Evolutionary conservation across 2,888 invertebrate genomes (phyloP).

Genomic region (Platypus cylindrus): DNA sequence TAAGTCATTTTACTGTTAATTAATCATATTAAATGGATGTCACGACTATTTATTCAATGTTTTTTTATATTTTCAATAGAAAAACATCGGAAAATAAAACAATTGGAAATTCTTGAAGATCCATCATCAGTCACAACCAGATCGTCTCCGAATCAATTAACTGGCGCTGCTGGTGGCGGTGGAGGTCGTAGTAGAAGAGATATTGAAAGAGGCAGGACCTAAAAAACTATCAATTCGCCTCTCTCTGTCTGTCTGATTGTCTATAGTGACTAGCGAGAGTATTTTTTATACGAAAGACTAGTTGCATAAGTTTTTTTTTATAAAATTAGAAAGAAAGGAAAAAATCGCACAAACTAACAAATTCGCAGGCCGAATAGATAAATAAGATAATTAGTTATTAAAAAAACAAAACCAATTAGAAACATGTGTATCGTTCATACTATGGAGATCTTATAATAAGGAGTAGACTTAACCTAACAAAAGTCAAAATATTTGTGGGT

Average conservation of each 20-base stretch:
- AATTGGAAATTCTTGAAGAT: slow-evolving; percentile 37
- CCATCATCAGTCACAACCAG: slow-evolving; percentile 30
- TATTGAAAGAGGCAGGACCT: slow-evolving; percentile 27
- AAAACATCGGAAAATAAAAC: slow-evolving; percentile 51
- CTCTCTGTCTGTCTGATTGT: too few species aligned
- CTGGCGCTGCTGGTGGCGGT: slow-evolving; percentile 28
- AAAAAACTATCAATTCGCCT: slow-evolving; percentile 4
- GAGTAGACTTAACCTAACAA: too few species aligned
- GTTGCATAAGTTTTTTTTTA: too few species aligned
- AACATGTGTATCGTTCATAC: too few species aligned
- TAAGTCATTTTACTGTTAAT: slow-evolving; percentile 47
- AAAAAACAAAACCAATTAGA: too few species aligned
- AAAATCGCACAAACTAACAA: slow-evolving; percentile 13
- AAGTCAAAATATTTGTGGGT: too few species aligned
- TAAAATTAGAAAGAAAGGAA: neutral
- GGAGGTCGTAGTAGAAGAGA: slow-evolving; percentile 29
- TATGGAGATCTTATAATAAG: too few species aligned
- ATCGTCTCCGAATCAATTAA: slow-evolving; percentile 33
- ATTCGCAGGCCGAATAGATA: slow-evolving; percentile 14
- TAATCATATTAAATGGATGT: slow-evolving; percentile 1
- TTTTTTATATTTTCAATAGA: slow-evolving; percentile 32
- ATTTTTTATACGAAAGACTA: too few species aligned
- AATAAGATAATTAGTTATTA: too few species aligned
- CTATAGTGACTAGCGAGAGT: too few species aligned
- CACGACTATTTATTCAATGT: neutral